Percentiles rank a stretch among this genome's conserved stretches.
These are phyloP conservation scores for fruit fly (Drosophila melanogaster) DNA, from an alignment of 1,140 invertebrate species.

Conservation along the genomic window Release_6_plus_ISO1_MT NT_033779.5:17766501-17767000, in stretches of 20 bases:
- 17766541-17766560: constrained; percentile 1
- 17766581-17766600: constrained; percentile 39
- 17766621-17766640: constrained; percentile 49
- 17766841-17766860: constrained; percentile 25
- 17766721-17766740: constrained; percentile 47
- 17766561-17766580: constrained; percentile 34
- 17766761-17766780: constrained; percentile 38
- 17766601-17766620: constrained; percentile 1
- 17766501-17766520: constrained; percentile 20
- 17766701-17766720: constrained; percentile 6
- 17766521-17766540: neutral
- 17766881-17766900: constrained; percentile 15
- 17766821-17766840: constrained; percentile 7
- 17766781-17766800: constrained; percentile 55
- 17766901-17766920: constrained; percentile 22
- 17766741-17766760: constrained; percentile 49
- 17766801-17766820: constrained; percentile 51
- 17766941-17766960: constrained; percentile 29
- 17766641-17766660: constrained; percentile 59
- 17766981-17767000: constrained; percentile 48
- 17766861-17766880: constrained; percentile 8
- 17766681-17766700: constrained; percentile 63
- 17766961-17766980: constrained; percentile 35
- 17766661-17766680: constrained; percentile 73
- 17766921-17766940: constrained; percentile 21